Base-by-base conservation (phyloP, 2,797 vertebrate species). In the Bradypodion ventrale region DNA sequence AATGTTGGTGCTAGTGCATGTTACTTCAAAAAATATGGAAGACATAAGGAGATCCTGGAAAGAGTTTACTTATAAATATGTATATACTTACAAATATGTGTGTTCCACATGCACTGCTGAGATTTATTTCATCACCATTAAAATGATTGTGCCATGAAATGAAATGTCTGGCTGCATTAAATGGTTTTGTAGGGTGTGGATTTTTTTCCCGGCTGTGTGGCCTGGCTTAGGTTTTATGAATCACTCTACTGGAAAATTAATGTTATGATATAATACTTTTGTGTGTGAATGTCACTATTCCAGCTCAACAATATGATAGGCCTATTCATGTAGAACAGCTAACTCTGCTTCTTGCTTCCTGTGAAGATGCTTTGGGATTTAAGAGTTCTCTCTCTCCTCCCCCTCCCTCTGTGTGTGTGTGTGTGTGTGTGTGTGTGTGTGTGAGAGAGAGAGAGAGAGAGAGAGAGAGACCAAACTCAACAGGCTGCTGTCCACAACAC, bases 231-330 rank as follows among this genome's bases (percentile, higher is more conserved):
- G 56, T 85, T 89, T 92, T 92, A 92, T 89, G 90, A 92, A 86
- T 92, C 92, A 90, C 92, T 93, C 85, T 88, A 87, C 80, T 75
- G 79, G 87, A 92, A 93, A 93, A 93, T 87, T 85, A 93, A 85
- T 88, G 85, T 86, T 72, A 23, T 68, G 63, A 78, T 91, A 19
- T 84, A 93, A 90, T 59, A 85, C 27, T 60, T 89, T 68, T 88
- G 65, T 85, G 52, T 89, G 82, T 87, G 70, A 60, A 10, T 92
- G 88, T 88, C 88, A 88, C 75, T 82, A 44, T 83, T 92, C 80
- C 82, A 42, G 79, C 74, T 72, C 70, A 72, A 80, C 42, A 44
- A 32, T 81, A 0, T 86, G 90, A 91, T 83, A 82, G 77, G 82
- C 85, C 80, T 86, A 70, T 87, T 89, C 88, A 86, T 87, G 83